Conservation (phyloP, 2,888 invertebrate genomes). For the Erynnis tages region DNA sequence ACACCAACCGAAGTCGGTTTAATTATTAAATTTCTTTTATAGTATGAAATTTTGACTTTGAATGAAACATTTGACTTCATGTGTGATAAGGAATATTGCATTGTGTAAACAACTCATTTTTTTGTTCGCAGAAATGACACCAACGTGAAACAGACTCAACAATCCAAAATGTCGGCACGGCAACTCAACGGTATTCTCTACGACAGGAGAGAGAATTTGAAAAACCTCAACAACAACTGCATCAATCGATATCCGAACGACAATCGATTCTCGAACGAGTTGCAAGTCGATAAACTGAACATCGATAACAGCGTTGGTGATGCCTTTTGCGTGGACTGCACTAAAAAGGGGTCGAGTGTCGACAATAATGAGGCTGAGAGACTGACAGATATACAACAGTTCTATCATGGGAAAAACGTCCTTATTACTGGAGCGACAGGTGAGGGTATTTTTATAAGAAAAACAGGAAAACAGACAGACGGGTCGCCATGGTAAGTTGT, state of each 20-base stretch:
- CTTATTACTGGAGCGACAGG: slow-evolving; percentile 84
- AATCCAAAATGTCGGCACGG: slow-evolving; percentile 41
- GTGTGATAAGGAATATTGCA: too few species aligned
- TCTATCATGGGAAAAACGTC: slow-evolving; percentile 81
- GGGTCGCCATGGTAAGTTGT: too few species aligned
- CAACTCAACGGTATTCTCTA: slow-evolving; percentile 8
- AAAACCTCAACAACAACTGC: slow-evolving; percentile 23
- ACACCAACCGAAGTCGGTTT: too few species aligned
- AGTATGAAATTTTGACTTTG: too few species aligned
- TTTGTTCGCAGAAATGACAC: slow-evolving; percentile 45
- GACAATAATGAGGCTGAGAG: slow-evolving; percentile 45
- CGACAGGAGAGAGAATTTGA: slow-evolving; percentile 26
- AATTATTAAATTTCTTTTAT: too few species aligned
- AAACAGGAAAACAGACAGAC: neutral
- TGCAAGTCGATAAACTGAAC: neutral
- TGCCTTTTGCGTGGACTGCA: slow-evolving; percentile 34
- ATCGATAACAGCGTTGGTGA: slow-evolving; percentile 25
- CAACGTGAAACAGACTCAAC: slow-evolving; percentile 30
- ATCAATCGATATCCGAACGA: neutral
- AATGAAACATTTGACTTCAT: too few species aligned
- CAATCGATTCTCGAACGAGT: too few species aligned
- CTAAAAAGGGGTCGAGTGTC: slow-evolving; percentile 36
- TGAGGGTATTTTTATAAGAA: slow-evolving; percentile 37
- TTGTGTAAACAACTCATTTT: too few species aligned
- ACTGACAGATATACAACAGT: slow-evolving; percentile 74